These are phyloP conservation scores for Ephestia elutella DNA, from an alignment of 1,140 invertebrate genomes.

Conservation along the genomic window DNA sequence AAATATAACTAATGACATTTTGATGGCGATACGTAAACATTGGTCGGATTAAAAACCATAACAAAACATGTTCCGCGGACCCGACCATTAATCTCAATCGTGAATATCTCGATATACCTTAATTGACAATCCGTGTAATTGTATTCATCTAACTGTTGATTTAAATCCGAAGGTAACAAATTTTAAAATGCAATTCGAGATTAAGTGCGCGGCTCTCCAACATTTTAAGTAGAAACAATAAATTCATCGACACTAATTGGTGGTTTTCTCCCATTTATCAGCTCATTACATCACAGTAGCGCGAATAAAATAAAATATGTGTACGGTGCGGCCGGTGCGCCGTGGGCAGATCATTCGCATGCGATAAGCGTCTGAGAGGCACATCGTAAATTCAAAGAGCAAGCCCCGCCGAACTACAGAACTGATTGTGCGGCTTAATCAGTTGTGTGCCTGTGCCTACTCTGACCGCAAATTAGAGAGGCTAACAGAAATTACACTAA, in stretches of 20 bases:
- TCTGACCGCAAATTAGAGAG: conserved; percentile 27
- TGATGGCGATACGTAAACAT: conserved; percentile 12
- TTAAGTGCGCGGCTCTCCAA: conserved; percentile 67
- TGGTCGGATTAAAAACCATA: conserved; percentile 8
- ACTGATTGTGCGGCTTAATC: conserved; percentile 71
- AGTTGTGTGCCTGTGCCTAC: conserved; percentile 54
- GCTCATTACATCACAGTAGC: conserved; percentile 74
- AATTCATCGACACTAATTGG: conserved; percentile 74
- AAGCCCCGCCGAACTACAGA: conserved; percentile 63
- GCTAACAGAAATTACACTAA: not conserved
- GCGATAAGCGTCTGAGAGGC: conserved; percentile 70
- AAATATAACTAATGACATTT: conserved; percentile 7
- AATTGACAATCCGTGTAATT: conserved; percentile 51
- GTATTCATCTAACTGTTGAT: conserved; percentile 59
- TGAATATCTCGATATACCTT: conserved; percentile 27
- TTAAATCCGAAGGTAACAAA: conserved; percentile 51
- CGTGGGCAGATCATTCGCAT: conserved; percentile 70
- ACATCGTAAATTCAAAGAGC: conserved; percentile 72
- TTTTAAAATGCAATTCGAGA: conserved; percentile 66
- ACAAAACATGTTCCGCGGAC: conserved; percentile 13
- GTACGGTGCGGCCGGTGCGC: conserved; percentile 63
- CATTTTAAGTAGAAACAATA: conserved; percentile 74
- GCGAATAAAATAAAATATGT: conserved; percentile 74
- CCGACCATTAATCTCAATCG: conserved; percentile 23
- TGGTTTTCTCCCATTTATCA: conserved; percentile 74